Percentiles rank a stretch among this genome's conserved stretches.
These are phyloP conservation scores for Priocnemis perturbator DNA, from an alignment of 2,888 invertebrate species.

Conservation along the genomic window DNA sequence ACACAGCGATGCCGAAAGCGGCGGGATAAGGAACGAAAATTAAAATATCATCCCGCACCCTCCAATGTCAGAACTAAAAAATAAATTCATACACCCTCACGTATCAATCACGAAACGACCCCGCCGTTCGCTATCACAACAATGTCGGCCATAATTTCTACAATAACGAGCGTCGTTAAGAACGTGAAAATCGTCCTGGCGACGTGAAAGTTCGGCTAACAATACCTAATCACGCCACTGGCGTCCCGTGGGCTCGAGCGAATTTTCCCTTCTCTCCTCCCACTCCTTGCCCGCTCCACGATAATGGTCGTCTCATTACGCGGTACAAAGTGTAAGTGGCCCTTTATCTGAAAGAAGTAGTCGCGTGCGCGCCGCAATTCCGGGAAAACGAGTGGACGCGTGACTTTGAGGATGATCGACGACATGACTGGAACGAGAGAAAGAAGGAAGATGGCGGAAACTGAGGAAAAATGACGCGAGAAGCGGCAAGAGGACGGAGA, in stretches of 20 bases:
- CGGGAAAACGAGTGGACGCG: constrained; percentile 6
- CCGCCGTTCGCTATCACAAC: too few relatives aligned
- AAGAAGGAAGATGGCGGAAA: neutral
- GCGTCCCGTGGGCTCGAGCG: neutral
- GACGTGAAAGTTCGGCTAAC: constrained; percentile 1
- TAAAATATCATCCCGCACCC: too few relatives aligned
- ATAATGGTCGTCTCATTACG: neutral
- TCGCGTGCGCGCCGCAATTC: neutral
- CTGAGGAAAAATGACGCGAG: neutral
- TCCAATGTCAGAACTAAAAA: too few relatives aligned
- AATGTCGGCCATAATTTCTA: too few relatives aligned
- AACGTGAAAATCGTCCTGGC: neutral
- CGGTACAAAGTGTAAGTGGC: constrained; percentile 5
- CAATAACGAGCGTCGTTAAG: too few relatives aligned
- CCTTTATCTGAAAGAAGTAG: constrained; percentile 4
- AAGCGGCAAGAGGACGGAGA: neutral
- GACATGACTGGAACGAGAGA: constrained; percentile 18
- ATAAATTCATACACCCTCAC: too few relatives aligned
- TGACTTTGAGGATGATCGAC: constrained; percentile 40
- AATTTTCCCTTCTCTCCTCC: too few relatives aligned
- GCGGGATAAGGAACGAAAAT: too few relatives aligned
- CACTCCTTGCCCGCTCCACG: too few relatives aligned
- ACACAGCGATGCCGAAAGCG: too few relatives aligned
- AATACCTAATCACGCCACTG: constrained; percentile 7
- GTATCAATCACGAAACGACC: too few relatives aligned